Base-by-base conservation (phyloP, 35 echinoderm and acorn worm genomes). In the Lytechinus variegatus region DNA sequence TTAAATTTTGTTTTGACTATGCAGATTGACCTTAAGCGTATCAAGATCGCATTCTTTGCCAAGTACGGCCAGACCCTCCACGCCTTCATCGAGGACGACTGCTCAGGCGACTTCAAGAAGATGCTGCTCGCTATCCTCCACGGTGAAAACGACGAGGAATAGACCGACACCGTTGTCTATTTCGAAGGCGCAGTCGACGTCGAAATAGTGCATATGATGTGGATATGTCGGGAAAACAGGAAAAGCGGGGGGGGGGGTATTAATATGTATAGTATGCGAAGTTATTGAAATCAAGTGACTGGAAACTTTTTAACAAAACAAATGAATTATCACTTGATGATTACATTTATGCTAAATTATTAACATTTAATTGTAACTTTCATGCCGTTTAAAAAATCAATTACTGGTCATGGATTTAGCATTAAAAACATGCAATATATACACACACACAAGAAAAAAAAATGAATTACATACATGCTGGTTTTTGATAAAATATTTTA, bases 111-210 rank as follows among this genome's bases (percentile, higher is more conserved):
- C 94, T 99, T 97, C 98, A 96, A 96, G 44, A 95, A 94, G 54
- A 79, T 97, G 8, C 87, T 99, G 52, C 29, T 99, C 44, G 98
- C 95, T n/a, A 54, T 99, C 51, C 93, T 99, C 66, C 97, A 99
- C 96, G 96, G 97, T 9, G 98, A 99, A 8, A 89, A 33, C 60
- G 97, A 98, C 60, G 96, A 97, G 53, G 97, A 98, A 89, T 98
- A 98, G 89, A 97, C 56, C 56, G 52, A 54, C 52, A 53, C 19
- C 89, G 54, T n/a, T 53, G 6, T 55, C 3, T 0, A 24, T 79
- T n/a, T 79, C 16, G 19, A 79, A 16, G 16, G n/a, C 66, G 14
- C 16, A 16, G n/a, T 79, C 66, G 66, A 79, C 66, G n/a, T 79
- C 19, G 66, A 7, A 79, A 16, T 5, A 6, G 19, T 16, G 7